Percentiles rank a stretch among this genome's conserved stretches.
Evolutionary conservation across 2,113 vertebrate species (phyloP).

Genomic region (Lethenteron camtschaticum): DNA sequence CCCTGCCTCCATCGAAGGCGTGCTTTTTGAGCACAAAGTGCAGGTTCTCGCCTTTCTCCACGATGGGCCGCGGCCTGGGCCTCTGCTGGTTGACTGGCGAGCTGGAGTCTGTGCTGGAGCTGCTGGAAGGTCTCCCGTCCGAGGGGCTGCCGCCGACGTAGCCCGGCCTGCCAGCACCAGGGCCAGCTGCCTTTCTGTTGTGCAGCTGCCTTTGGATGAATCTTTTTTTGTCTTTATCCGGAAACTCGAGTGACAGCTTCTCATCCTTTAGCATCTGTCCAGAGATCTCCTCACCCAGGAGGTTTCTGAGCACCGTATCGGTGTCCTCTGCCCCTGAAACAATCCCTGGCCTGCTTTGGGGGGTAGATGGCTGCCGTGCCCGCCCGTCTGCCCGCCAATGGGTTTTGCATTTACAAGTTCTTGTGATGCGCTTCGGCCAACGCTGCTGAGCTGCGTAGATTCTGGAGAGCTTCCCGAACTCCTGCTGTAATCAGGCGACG

Average conservation of each 20-base stretch:
- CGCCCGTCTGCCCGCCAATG: too few species aligned
- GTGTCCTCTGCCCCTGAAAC: constrained; percentile 40
- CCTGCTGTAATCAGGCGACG: too few species aligned
- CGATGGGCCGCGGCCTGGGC: constrained; percentile 50
- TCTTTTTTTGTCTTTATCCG: constrained; percentile 23
- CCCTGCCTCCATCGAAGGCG: constrained; percentile 22
- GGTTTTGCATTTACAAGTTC: too few species aligned
- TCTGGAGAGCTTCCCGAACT: too few species aligned
- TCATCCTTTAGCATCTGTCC: constrained; percentile 30
- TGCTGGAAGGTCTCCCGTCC: constrained; percentile 69
- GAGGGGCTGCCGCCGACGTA: constrained; percentile 28
- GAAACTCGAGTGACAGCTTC: constrained; percentile 45
- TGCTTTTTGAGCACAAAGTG: constrained; percentile 51
- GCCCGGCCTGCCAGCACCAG: constrained; percentile 52
- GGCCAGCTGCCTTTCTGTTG: constrained; percentile 44
- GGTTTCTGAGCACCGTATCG: constrained; percentile 49
- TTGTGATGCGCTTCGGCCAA: too few species aligned
- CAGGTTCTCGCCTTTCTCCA: constrained; percentile 39
- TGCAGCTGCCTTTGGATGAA: constrained; percentile 16
- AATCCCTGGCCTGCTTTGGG: too few species aligned
- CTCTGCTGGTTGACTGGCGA: constrained; percentile 50
- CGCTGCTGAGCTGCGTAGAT: too few species aligned
- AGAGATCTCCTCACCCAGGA: constrained; percentile 54
- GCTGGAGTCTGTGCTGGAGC: constrained; percentile 59
- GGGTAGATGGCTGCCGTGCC: too few species aligned